phyloP scores from a whole-genome alignment of 64 coral and sea anemone species.

The Pachyseris speciosa region DNA sequence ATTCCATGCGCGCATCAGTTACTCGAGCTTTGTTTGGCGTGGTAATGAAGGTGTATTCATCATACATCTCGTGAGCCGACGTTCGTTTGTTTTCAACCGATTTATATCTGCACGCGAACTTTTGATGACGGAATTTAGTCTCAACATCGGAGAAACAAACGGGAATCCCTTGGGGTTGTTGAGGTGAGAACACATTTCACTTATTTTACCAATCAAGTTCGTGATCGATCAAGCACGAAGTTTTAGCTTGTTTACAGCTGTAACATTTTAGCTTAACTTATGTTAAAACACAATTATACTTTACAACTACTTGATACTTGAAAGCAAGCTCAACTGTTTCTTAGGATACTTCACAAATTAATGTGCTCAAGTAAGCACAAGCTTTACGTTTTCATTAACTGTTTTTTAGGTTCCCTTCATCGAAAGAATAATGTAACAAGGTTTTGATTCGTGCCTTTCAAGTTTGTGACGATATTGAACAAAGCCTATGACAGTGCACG shows the following conservation, averaged over 20 bases:
- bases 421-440: too few relatives aligned
- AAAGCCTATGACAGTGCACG: too few relatives aligned
- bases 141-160: not conserved
- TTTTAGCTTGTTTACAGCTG: not conserved
- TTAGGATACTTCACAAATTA: not conserved
- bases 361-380: too few relatives aligned
- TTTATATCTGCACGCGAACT: not conserved
- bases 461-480: too few relatives aligned
- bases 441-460: too few relatives aligned
- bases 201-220: too few relatives aligned
- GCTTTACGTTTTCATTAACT: too few relatives aligned
- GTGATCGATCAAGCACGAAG: too few relatives aligned
- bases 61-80: not conserved
- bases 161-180: not conserved
- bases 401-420: too few relatives aligned
- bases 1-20: too few relatives aligned
- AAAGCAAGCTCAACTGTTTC: not conserved
- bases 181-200: not conserved
- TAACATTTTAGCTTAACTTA: not conserved
- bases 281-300: too few relatives aligned
- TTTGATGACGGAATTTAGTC: not conserved
- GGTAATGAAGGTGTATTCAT: not conserved
- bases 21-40: not conserved
- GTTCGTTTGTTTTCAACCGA: not conserved
- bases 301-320: not conserved